A percentile compares a stretch with the other conserved stretches of the same genome.
Evolutionary conservation across 2,888 invertebrate species (phyloP).

Genomic region (Sceliomorpha sp.): DNA sequence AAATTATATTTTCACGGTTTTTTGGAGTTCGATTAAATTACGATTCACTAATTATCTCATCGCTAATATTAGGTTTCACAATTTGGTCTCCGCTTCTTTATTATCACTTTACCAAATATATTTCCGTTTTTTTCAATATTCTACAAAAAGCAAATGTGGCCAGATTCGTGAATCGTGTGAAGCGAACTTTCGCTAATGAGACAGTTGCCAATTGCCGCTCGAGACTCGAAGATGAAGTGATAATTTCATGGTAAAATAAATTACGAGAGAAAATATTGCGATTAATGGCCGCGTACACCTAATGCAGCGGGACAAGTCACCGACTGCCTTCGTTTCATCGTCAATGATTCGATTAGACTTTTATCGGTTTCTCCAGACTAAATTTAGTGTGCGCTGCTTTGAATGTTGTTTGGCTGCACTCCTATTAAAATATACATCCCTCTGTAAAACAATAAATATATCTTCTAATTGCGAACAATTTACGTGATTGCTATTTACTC

Average conservation of each 20-base stretch:
- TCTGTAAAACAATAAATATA: slow-evolving; percentile 41
- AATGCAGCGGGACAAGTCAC: slow-evolving; percentile 14
- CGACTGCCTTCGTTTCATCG: slow-evolving; percentile 14
- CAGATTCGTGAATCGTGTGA: slow-evolving; percentile 14
- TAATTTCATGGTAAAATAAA: slow-evolving; percentile 67
- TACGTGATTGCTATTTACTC: slow-evolving; percentile 27
- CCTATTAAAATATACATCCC: slow-evolving; percentile 31
- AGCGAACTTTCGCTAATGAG: slow-evolving; percentile 4
- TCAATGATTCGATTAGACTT: slow-evolving; percentile 42
- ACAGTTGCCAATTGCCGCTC: not conserved
- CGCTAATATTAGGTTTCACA: too few relatives aligned
- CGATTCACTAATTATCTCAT: too few relatives aligned
- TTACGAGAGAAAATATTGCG: slow-evolving; percentile 65
- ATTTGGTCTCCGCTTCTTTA: too few relatives aligned
- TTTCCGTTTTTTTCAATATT: too few relatives aligned
- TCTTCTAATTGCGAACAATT: slow-evolving; percentile 36
- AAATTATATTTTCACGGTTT: too few relatives aligned
- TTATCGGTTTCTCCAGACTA: slow-evolving; percentile 31
- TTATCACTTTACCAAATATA: too few relatives aligned
- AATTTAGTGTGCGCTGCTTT: slow-evolving; percentile 20
- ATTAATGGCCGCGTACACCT: slow-evolving; percentile 61
- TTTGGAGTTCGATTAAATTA: too few relatives aligned
- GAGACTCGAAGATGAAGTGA: slow-evolving; percentile 19
- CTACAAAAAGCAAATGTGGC: too few relatives aligned
- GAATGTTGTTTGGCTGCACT: slow-evolving; percentile 13